Evolutionary conservation across 2,113 vertebrate species (phyloP).

Genomic region (Dunckerocampus dactyliophorus): DNA sequence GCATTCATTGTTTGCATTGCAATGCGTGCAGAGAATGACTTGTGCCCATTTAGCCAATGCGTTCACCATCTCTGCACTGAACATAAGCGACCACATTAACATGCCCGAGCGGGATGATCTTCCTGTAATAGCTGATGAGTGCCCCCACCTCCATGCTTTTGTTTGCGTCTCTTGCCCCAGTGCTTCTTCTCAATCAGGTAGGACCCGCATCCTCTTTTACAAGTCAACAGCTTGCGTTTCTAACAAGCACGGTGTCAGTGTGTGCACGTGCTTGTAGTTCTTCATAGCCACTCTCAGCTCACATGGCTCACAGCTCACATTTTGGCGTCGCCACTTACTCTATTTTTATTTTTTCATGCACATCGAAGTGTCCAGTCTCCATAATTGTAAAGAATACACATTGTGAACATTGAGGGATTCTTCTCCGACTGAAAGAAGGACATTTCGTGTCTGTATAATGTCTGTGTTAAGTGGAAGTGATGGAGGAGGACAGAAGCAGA

Average conservation of each 20-base stretch:
- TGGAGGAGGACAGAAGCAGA: too few species aligned
- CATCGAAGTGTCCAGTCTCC: neutral
- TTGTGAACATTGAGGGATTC: too few species aligned
- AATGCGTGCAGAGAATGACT: neutral
- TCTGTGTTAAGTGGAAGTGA: too few species aligned
- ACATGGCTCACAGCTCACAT: conserved; percentile 53
- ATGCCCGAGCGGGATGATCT: neutral
- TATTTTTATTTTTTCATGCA: neutral
- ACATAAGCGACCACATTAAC: neutral
- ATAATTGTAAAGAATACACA: neutral
- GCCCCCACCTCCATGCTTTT: neutral
- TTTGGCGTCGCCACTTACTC: neutral
- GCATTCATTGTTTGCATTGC: neutral
- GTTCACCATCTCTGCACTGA: too few species aligned
- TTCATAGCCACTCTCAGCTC: conserved; percentile 32
- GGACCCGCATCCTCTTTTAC: conserved; percentile 35
- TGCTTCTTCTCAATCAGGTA: conserved; percentile 47
- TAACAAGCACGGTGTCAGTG: conserved; percentile 27
- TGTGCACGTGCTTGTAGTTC: conserved; percentile 16
- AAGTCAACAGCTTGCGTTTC: conserved; percentile 39
- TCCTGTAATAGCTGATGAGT: neutral
- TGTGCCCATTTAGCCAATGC: neutral
- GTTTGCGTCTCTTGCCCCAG: conserved; percentile 9
- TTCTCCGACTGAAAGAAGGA: too few species aligned
- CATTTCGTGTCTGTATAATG: too few species aligned